Percentiles rank a stretch among this genome's conserved stretches.
These are phyloP conservation scores for Distichodus sexfasciatus DNA, from an alignment of 2,797 vertebrate species.

Conservation along the genomic window DNA sequence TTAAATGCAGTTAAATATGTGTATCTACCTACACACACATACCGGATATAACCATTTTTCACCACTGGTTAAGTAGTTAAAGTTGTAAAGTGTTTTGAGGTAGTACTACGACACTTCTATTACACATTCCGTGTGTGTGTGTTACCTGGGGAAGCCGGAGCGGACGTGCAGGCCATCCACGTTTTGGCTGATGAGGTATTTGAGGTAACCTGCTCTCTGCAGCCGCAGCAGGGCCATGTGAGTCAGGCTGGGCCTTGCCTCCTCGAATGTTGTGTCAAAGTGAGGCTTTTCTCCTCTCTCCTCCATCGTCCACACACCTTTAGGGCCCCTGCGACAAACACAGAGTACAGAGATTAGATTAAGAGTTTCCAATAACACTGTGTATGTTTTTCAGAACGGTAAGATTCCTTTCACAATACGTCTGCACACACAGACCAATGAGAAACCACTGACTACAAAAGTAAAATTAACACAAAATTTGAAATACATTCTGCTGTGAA, in stretches of 20 bases:
- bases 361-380: too few relatives aligned
- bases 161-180: constrained; percentile 93
- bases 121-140: neutral
- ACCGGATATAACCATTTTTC: too few relatives aligned
- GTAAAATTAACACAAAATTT: too few relatives aligned
- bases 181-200: constrained; percentile 95
- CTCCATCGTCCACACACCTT: constrained; percentile 96
- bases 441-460: too few relatives aligned
- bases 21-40: too few relatives aligned
- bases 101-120: neutral
- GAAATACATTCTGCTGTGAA: too few relatives aligned
- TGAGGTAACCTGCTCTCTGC: constrained; percentile 84
- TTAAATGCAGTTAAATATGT: too few relatives aligned
- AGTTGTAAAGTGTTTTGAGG: too few relatives aligned
- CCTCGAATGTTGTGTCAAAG: constrained; percentile 95
- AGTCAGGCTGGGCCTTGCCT: constrained; percentile 84
- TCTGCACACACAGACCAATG: too few relatives aligned
- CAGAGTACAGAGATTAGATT: neutral
- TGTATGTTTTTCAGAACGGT: too few relatives aligned
- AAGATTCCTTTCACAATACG: too few relatives aligned
- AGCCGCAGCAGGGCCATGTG: constrained; percentile 92
- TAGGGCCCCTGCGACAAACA: constrained; percentile 81
- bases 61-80: too few relatives aligned
- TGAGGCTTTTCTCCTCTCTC: constrained; percentile 86
- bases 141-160: constrained; percentile 94